These are phyloP conservation scores for Odocoileus hemionus DNA, from an alignment of 2,113 vertebrate genomes.

Conservation along the genomic window DNA sequence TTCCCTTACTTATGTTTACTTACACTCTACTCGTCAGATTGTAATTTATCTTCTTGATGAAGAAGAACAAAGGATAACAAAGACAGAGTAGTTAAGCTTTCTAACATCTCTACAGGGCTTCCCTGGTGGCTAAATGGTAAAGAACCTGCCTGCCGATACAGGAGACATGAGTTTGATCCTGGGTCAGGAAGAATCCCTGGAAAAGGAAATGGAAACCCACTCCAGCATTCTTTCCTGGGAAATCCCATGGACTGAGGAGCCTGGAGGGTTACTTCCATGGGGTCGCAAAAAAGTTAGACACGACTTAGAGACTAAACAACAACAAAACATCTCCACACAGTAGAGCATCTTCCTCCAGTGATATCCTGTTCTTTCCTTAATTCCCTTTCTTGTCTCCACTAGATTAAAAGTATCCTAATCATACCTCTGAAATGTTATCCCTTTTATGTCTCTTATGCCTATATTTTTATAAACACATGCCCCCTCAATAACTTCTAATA, in stretches of 20 bases:
- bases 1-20: background rate
- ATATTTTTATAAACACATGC: background rate
- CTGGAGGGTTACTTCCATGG: background rate
- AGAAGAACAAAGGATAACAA: background rate
- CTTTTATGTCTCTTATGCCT: background rate
- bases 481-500: background rate
- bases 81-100: background rate
- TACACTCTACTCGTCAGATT: background rate
- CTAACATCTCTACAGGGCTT: background rate
- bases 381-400: background rate
- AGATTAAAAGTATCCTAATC: background rate
- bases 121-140: background rate
- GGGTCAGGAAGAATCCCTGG: background rate
- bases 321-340: background rate
- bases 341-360: background rate
- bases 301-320: background rate
- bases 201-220: background rate
- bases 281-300: background rate
- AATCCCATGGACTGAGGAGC: background rate
- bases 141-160: background rate
- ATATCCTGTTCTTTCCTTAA: background rate
- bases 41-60: background rate
- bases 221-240: background rate
- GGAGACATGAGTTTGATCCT: background rate
- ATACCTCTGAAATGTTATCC: background rate